Evolutionary conservation across 2,888 invertebrate genomes (phyloP).

Genomic region (Drosophila infuscata): DNA sequence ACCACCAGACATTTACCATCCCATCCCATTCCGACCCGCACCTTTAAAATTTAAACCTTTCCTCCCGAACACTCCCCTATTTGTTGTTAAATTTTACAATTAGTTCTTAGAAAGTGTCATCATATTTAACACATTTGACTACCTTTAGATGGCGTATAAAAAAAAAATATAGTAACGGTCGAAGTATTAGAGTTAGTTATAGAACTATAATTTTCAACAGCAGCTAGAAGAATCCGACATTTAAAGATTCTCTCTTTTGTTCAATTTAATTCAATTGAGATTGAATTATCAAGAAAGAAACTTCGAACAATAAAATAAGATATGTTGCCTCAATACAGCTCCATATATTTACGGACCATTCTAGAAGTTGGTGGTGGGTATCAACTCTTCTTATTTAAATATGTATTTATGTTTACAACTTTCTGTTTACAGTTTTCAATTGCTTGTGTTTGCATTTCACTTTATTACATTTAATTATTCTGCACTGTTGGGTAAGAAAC

Average conservation of each 20-base stretch:
- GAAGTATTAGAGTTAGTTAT: neutral
- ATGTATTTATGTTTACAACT: conserved; percentile 8
- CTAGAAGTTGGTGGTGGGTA: neutral
- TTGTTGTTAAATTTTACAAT: neutral
- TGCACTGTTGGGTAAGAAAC: conserved; percentile 4
- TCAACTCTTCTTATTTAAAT: neutral
- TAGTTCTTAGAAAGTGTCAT: neutral
- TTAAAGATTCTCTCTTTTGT: neutral
- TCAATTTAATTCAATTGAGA: neutral
- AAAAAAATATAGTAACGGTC: neutral
- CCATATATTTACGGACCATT: neutral
- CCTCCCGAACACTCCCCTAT: neutral
- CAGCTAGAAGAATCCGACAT: neutral
- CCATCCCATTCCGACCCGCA: neutral
- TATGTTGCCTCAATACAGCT: neutral
- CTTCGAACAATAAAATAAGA: neutral
- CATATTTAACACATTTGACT: neutral
- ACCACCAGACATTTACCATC: too few species aligned
- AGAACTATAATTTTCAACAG: neutral
- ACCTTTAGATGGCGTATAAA: neutral
- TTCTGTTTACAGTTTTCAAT: conserved; percentile 11
- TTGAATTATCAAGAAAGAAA: neutral
- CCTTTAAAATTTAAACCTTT: neutral
- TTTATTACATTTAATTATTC: conserved; percentile 27
- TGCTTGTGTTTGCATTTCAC: conserved; percentile 17